Evolutionary conservation across 1,140 invertebrate genomes (phyloP).

Genomic region (Doryteuthis pealeii): DNA sequence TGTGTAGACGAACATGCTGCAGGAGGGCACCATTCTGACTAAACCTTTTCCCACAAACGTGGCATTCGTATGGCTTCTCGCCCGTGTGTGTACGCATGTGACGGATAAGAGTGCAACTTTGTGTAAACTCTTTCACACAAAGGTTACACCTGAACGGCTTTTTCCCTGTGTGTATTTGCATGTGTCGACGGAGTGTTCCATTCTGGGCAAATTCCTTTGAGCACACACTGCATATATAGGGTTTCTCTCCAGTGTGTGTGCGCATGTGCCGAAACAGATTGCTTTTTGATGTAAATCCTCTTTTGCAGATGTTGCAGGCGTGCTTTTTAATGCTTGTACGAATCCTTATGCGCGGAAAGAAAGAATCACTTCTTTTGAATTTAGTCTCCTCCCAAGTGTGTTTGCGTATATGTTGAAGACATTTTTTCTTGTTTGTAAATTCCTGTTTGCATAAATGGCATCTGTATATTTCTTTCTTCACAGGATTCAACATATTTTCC

Average conservation of each 20-base stretch:
- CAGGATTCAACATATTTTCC: too few relatives aligned
- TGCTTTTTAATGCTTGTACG: too few relatives aligned
- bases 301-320: background rate
- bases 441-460: too few relatives aligned
- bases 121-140: conserved; percentile 87
- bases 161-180: conserved; percentile 74
- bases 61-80: conserved; percentile 66
- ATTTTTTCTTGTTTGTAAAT: too few relatives aligned
- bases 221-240: background rate
- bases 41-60: conserved; percentile 85
- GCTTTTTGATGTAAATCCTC: background rate
- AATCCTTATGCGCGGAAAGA: too few relatives aligned
- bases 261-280: background rate
- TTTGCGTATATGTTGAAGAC: too few relatives aligned
- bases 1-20: conserved; percentile 61
- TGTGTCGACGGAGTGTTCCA: conserved; percentile 4
- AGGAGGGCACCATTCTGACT: conserved; percentile 86
- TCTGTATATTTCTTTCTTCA: too few relatives aligned
- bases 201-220: background rate
- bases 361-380: too few relatives aligned
- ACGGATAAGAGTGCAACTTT: conserved; percentile 57
- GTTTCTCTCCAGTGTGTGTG: conserved; percentile 10
- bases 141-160: conserved; percentile 86
- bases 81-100: conserved; percentile 20
- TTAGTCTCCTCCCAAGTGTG: too few relatives aligned